These are phyloP conservation scores for Xiphophorus maculatus DNA, from an alignment of 2,113 vertebrate species.

Conservation along the genomic window DNA sequence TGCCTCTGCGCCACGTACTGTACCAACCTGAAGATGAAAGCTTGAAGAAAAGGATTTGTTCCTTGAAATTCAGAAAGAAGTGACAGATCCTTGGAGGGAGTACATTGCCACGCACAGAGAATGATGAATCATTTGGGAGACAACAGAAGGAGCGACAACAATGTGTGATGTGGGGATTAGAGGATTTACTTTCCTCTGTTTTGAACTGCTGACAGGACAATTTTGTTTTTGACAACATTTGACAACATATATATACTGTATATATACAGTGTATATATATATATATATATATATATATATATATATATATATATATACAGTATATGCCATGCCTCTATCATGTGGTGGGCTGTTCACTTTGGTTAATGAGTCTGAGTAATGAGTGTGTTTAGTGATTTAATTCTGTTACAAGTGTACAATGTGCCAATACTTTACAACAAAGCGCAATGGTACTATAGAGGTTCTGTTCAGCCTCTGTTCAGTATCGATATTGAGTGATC, in stretches of 20 bases:
- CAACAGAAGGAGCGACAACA: conserved; percentile 42
- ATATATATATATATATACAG: too few relatives aligned
- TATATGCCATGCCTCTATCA: too few relatives aligned
- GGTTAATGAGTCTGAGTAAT: too few relatives aligned
- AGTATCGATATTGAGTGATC: too few relatives aligned
- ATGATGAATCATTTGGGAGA: conserved; percentile 35
- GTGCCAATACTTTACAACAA: too few relatives aligned
- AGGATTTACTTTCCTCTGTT: conserved; percentile 43
- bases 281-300: background rate
- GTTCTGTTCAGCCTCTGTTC: too few relatives aligned
- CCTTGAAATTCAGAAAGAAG: conserved; percentile 46
- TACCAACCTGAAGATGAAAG: conserved; percentile 58
- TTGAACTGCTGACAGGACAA: conserved; percentile 48
- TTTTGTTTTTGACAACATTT: conserved; percentile 40
- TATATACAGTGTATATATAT: background rate
- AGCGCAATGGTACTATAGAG: too few relatives aligned
- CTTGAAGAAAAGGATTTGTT: conserved; percentile 47
- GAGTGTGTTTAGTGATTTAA: too few relatives aligned
- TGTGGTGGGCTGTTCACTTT: too few relatives aligned
- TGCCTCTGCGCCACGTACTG: conserved; percentile 32
- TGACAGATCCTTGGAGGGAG: conserved; percentile 43
- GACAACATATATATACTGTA: conserved; percentile 33
- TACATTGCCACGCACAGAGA: conserved; percentile 33
- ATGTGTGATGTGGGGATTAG: conserved; percentile 56
- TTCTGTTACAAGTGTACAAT: too few relatives aligned